Evolutionary conservation across 2,888 invertebrate species (phyloP), one percentile per base, ranked within the genome.

Genomic region (Petrolisthes cinctipes): DNA sequence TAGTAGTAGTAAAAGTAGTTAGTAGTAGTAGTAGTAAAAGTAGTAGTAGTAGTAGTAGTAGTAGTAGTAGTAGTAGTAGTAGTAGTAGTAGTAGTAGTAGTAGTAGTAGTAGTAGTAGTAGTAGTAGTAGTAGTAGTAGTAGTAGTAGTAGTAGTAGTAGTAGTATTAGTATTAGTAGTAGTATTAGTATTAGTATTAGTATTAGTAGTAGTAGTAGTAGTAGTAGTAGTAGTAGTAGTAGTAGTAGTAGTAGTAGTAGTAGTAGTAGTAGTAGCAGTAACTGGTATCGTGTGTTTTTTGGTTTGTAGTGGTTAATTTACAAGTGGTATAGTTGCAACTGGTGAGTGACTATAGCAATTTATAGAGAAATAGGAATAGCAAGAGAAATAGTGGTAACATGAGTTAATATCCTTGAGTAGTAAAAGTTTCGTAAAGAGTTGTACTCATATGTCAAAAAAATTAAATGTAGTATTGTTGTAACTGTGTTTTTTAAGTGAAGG

Each of bases 41-140:
- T 37, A 37, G 37, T 37, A 37, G 37, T 37, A 37, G 37, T 2
- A 37, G 37, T 0, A 37, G 37, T 37, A 37, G 37, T 37, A 37
- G 37, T 37, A 54, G 79, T 54, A 79, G 80, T 54, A 66, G 79
- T 7, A 23, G 7, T 75, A 6, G 75, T 75, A 75, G 75, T 23
- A 75, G 75, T 75, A 23, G 75, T 75, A 75, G 75, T 75, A 75
- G 23, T 75, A 78, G 78, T 78, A 78, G 78, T 78, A 54, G 78
- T 78, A 78, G 78, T 78, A 78, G 54, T 54, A 78, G 54, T 54
- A 54, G 54, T 54, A 54, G 54, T 54, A 78, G 78, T 78, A 78
- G 78, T 78, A 78, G 54, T 78, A 78, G 78, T 78, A 78, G 78
- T 78, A 78, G 54, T 54, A 78, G 78, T 78, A 54, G 78, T 78